These are phyloP conservation scores for Lottia gigantea DNA, from an alignment of 2,888 invertebrate species.

Conservation along the genomic window DNA sequence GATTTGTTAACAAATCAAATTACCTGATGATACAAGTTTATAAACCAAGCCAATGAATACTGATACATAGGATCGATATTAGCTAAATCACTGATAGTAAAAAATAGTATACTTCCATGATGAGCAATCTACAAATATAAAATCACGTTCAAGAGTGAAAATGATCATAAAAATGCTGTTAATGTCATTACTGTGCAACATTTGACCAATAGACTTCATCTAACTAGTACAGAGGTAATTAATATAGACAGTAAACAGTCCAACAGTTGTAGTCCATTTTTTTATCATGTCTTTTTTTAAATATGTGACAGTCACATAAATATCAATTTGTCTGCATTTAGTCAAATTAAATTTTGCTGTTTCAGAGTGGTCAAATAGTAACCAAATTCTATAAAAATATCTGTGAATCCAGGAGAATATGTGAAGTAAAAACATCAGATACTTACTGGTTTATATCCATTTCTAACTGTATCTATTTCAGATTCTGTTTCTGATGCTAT, in stretches of 20 bases:
- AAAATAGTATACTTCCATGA: constrained; percentile 79
- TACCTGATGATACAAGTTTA: constrained; percentile 81
- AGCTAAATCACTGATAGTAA: constrained; percentile 88
- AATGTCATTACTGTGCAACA: no score
- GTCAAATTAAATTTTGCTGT: no score
- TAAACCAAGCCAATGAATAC: constrained; percentile 92
- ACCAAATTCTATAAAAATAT: no score
- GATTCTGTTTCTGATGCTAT: constrained; percentile 75
- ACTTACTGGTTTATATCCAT: constrained; percentile 67
- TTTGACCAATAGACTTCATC: no score
- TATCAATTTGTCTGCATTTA: no score
- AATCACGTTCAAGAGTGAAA: not conserved
- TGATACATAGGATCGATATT: constrained; percentile 96
- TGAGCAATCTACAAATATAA: constrained; percentile 59
- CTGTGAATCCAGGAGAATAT: no score
- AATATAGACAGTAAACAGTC: no score
- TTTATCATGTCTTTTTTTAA: no score
- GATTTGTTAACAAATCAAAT: constrained; percentile 11
- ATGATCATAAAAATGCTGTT: not conserved
- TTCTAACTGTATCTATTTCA: constrained; percentile 64
- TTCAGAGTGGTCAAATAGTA: no score
- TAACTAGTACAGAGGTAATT: no score
- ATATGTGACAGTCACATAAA: no score
- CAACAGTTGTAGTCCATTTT: no score
- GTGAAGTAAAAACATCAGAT: not conserved